Percentiles rank a stretch among this genome's conserved stretches.
Conservation (phyloP, 2,797 vertebrate genomes). For the Tragopan temminckii region DNA sequence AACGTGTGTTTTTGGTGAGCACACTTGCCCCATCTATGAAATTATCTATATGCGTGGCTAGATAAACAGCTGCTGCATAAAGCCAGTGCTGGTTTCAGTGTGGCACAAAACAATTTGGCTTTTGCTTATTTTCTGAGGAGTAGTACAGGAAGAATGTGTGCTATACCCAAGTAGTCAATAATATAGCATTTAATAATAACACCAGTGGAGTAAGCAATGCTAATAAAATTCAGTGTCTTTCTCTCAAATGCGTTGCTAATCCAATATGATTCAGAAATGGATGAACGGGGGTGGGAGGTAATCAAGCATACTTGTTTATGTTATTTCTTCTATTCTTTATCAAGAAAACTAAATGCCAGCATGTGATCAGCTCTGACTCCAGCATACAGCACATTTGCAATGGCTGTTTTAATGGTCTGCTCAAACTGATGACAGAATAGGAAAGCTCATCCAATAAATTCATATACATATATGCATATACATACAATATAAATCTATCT, state of each 20-base stretch:
- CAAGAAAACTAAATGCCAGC: conserved; percentile 70
- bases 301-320: conserved; percentile 73
- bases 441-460: conserved; percentile 28
- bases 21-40: conserved; percentile 65
- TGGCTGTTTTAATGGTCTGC: conserved; percentile 21
- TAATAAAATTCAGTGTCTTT: conserved; percentile 72
- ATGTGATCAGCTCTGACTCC: conserved; percentile 64
- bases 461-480: no score
- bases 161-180: conserved; percentile 58
- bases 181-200: conserved; percentile 72
- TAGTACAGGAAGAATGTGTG: conserved; percentile 30
- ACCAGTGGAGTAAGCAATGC: conserved; percentile 68
- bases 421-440: conserved; percentile 4
- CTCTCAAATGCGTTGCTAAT: conserved; percentile 74
- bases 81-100: conserved; percentile 62
- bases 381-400: conserved; percentile 17
- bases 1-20: conserved; percentile 57
- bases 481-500: conserved; percentile 22
- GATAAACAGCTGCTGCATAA: conserved; percentile 76
- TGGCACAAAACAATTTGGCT: conserved; percentile 61
- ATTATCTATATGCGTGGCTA: conserved; percentile 74
- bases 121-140: conserved; percentile 60
- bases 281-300: conserved; percentile 70
- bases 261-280: conserved; percentile 74
- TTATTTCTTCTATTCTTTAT: conserved; percentile 74